These are phyloP conservation scores for Oligia fasciuncula DNA, from an alignment of 2,888 invertebrate species.

Conservation along the genomic window DNA sequence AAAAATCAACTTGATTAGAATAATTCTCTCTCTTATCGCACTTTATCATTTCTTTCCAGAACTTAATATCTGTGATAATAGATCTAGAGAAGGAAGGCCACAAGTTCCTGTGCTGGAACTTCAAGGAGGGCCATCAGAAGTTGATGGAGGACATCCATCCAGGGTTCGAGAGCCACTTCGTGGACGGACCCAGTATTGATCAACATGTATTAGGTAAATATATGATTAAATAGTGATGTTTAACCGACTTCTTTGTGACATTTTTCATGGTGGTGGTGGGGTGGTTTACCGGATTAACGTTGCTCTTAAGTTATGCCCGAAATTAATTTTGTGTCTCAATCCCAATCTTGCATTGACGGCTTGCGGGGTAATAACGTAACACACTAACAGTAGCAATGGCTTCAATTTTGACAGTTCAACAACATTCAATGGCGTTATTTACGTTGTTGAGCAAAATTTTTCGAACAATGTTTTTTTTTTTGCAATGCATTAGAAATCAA, in stretches of 20 bases:
- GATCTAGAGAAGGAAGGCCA: constrained; percentile 77
- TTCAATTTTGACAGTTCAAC: too few species aligned
- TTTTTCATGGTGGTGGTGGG: background rate
- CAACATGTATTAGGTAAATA: constrained; percentile 79
- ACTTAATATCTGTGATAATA: constrained; percentile 77
- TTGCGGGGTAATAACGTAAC: too few species aligned
- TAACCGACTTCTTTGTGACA: too few species aligned
- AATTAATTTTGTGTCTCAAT: background rate
- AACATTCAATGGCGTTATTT: too few species aligned
- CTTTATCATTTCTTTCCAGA: constrained; percentile 71
- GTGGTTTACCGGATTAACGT: background rate
- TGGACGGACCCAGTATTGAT: constrained; percentile 81
- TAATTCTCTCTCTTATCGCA: constrained; percentile 13
- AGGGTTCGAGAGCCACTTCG: constrained; percentile 70
- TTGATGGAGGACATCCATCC: constrained; percentile 75
- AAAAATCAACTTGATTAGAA: background rate
- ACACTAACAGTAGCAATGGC: too few species aligned
- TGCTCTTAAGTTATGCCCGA: background rate
- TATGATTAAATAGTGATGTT: too few species aligned
- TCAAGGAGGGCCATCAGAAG: constrained; percentile 71
- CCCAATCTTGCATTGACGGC: background rate
- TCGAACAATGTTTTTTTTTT: too few species aligned
- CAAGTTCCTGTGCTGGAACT: constrained; percentile 82
- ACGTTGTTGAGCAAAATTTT: too few species aligned
- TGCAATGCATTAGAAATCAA: too few species aligned